Evolutionary conservation across 2,888 invertebrate genomes (phyloP).

Genomic region (Aethes cnicana): DNA sequence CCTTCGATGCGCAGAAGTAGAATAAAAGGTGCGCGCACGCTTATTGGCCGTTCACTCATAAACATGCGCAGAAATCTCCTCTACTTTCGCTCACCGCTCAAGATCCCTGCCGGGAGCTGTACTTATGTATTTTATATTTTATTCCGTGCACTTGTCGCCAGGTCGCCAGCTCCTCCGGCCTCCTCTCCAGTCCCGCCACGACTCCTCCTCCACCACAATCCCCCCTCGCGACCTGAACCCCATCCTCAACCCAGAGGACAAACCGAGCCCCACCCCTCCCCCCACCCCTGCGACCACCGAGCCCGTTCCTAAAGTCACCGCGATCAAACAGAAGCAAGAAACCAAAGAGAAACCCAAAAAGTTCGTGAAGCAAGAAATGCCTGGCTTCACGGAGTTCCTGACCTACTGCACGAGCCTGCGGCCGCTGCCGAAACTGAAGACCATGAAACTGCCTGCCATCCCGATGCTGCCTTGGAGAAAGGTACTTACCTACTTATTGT

Average conservation of each 20-base stretch:
- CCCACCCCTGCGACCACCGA: background rate
- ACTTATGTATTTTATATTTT: too few relatives aligned
- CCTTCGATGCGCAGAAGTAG: too few relatives aligned
- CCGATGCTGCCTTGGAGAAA: conserved; percentile 6
- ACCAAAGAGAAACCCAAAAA: background rate
- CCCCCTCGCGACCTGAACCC: conserved; percentile 2
- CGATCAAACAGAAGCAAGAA: background rate
- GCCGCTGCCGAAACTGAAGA: background rate
- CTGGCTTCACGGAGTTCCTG: background rate
- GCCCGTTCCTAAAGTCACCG: background rate
- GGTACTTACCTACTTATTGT: too few relatives aligned
- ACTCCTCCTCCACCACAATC: background rate
- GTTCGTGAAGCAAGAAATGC: background rate
- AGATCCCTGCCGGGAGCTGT: too few relatives aligned
- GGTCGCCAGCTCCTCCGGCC: background rate
- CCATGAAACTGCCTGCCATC: background rate
- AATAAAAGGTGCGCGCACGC: too few relatives aligned
- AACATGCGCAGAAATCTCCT: too few relatives aligned
- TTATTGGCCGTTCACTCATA: too few relatives aligned
- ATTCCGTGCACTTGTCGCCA: too few relatives aligned
- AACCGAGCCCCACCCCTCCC: background rate
- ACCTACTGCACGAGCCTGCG: background rate
- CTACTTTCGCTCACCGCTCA: too few relatives aligned
- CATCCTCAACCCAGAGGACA: background rate
- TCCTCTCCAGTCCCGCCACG: background rate